Conservation (phyloP, 1,140 invertebrate genomes). For the Pogonomyrmex barbatus region DNA sequence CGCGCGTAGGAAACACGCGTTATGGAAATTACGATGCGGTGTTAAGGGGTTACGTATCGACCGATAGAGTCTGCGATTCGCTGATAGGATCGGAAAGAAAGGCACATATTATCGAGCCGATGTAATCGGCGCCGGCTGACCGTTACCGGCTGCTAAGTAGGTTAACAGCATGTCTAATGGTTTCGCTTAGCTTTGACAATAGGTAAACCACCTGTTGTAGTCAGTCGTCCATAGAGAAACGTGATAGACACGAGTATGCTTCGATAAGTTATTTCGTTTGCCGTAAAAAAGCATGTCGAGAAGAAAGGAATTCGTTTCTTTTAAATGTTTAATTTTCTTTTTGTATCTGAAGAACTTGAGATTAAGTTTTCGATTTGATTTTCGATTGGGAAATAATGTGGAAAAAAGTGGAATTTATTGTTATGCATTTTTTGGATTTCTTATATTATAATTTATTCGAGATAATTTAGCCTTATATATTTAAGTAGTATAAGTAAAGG, state of each 20-base stretch:
- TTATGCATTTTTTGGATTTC: neutral
- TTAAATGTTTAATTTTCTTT: neutral
- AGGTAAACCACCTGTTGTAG: slow-evolving; percentile 55
- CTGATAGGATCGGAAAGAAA: slow-evolving; percentile 52
- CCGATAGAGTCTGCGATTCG: neutral
- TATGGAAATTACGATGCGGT: slow-evolving; percentile 47
- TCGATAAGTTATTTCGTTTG: neutral
- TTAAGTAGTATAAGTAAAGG: neutral
- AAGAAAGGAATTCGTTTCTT: neutral
- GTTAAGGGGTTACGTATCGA: slow-evolving; percentile 35
- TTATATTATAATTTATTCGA: neutral
- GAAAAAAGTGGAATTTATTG: neutral
- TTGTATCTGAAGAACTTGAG: neutral
- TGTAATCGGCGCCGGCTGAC: slow-evolving; percentile 34
- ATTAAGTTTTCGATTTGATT: neutral
- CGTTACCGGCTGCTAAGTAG: slow-evolving; percentile 41
- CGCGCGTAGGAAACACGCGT: slow-evolving; percentile 28
- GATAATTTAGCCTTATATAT: neutral
- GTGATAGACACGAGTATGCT: slow-evolving; percentile 6
- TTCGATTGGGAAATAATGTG: neutral
- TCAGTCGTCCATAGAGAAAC: neutral
- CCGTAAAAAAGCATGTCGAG: neutral
- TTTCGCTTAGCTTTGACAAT: slow-evolving; percentile 46
- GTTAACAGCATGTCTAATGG: slow-evolving; percentile 59
- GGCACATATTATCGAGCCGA: slow-evolving; percentile 40